These are phyloP conservation scores for Bambusicola thoracicus DNA, from an alignment of 2,113 vertebrate species.

Conservation along the genomic window DNA sequence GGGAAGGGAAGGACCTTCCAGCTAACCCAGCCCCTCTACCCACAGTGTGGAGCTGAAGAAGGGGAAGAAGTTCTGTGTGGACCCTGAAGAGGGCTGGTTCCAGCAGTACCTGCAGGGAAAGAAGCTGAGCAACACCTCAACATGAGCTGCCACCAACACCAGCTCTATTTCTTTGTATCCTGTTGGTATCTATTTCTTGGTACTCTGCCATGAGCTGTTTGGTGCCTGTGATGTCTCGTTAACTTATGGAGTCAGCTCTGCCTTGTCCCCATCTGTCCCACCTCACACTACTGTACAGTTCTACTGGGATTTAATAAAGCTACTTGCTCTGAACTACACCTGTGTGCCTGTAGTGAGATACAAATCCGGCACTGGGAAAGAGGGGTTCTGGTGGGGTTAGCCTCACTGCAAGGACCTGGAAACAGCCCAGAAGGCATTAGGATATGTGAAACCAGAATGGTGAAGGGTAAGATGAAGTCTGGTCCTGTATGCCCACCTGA, in stretches of 20 bases:
- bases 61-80: not conserved
- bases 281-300: too few relatives aligned
- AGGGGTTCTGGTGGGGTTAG: accelerated
- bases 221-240: accelerated
- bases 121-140: accelerated
- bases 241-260: accelerated
- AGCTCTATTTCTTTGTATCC: not conserved
- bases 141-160: not conserved
- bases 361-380: accelerated
- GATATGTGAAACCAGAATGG: not conserved
- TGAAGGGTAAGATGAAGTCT: not conserved
- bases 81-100: accelerated
- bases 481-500: not conserved
- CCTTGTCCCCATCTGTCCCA: accelerated
- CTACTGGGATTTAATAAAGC: not conserved
- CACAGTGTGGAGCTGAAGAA: accelerated
- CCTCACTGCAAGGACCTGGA: accelerated
- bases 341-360: not conserved
- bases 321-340: accelerated
- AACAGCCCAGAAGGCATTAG: not conserved
- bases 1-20: not conserved
- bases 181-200: not conserved
- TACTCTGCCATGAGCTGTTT: accelerated
- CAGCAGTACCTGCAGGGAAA: not conserved
- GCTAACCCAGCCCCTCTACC: accelerated